Evolutionary conservation across 1,140 invertebrate species (phyloP), one percentile per base, ranked within the genome.

Genomic region (Acyrthosiphon pisum): DNA sequence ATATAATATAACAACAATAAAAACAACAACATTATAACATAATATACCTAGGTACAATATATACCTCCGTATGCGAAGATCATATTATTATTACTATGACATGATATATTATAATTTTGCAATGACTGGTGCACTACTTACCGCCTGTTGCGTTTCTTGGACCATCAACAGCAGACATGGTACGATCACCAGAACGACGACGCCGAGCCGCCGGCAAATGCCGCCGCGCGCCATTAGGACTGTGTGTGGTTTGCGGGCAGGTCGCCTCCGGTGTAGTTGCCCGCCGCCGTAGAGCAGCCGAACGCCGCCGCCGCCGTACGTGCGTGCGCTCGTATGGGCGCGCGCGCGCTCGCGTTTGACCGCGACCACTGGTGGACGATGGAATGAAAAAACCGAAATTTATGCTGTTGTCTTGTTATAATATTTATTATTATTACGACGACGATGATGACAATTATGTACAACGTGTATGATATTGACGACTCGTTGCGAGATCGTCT

Each of bases 91-190:
- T 83, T 41, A 23, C 37, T 37, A 37, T 81, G 30, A 56, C 50
- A 53, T 22, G 18, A 53, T 53, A 6, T 60, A 76, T 20, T 37
- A 23, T 83, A 22, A 41, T 37, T 81, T 81, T 37, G 35, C 35
- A 81, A n/a, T 37, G n/a, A 35, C 23, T 83, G 22, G n/a, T 23
- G 37, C 14, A 46, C 3, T 92, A 92, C 91, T 92, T 83, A 92
- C 91, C 68, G 91, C 91, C 76, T 92, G 91, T 81, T 84, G 68
- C 60, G 91, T 92, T 53, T 81, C 14, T 37, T 30, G 91, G 26
- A 84, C n/a, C 88, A 90, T 23, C 88, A 56, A 41, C 88, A 89
- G 68, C 68, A 92, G n/a, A 50, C 90, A 92, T 8, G 90, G 30
- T 0, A 92, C 37, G 41, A 92, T 46, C 11, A 92, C 35, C 20